Evolutionary conservation across 2,797 vertebrate species (phyloP).

Genomic region (Amblyraja radiata): DNA sequence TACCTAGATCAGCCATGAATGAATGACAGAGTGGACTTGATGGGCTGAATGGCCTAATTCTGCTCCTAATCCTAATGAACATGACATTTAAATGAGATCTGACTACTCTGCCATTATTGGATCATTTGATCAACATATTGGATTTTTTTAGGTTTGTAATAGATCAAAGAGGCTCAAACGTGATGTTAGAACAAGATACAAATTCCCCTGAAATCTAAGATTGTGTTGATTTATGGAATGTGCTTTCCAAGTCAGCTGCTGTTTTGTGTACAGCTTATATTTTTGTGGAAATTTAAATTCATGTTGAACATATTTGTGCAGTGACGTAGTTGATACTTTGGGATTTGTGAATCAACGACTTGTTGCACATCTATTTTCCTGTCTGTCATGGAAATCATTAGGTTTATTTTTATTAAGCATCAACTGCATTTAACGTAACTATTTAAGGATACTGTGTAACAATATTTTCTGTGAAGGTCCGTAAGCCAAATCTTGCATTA

Average conservation of each 20-base stretch:
- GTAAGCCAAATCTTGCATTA: not conserved
- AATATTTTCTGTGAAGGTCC: not conserved
- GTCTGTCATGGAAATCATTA: not conserved
- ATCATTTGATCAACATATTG: not conserved
- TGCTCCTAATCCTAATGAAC: too few species aligned
- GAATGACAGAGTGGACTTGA: too few species aligned
- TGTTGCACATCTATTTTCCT: not conserved
- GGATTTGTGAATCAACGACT: not conserved
- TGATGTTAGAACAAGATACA: not conserved
- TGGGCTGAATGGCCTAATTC: too few species aligned
- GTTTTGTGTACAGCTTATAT: not conserved
- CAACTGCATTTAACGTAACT: not conserved
- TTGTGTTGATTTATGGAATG: not conserved
- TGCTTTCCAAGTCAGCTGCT: not conserved
- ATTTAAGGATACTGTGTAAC: not conserved
- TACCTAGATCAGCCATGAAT: too few species aligned
- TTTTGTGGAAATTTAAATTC: not conserved
- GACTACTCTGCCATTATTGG: not conserved
- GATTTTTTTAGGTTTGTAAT: not conserved
- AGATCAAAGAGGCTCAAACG: not conserved
- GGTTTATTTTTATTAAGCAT: not conserved
- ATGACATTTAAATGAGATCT: too few species aligned
- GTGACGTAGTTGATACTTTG: not conserved
- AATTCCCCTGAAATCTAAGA: not conserved
- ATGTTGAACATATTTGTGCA: not conserved